phyloP scores from a whole-genome alignment of 2,888 invertebrate genomes.

The Gymnoscelis rufifasciata region DNA sequence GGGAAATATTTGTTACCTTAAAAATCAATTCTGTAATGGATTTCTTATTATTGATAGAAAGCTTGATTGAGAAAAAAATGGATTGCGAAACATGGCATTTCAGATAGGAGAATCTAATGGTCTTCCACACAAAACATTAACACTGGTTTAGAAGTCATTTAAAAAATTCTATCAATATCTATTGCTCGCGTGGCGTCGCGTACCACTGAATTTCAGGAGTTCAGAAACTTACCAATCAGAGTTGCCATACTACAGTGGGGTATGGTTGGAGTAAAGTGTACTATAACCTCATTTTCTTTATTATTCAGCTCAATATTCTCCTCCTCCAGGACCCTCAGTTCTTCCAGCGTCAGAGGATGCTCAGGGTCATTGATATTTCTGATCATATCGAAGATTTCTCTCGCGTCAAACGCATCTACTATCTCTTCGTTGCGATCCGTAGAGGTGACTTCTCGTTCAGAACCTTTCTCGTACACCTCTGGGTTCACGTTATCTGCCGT shows the following conservation, averaged over 20 bases:
- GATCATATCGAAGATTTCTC: conserved; percentile 96
- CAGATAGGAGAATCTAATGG: no score
- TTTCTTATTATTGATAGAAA: no score
- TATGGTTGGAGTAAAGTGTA: conserved; percentile 96
- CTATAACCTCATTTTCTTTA: conserved; percentile 75
- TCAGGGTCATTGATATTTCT: conserved; percentile 98
- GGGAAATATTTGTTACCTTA: no score
- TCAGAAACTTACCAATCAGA: conserved; percentile 78
- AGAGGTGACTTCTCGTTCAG: neutral
- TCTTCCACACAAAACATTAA: no score
- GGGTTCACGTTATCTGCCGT: conserved; percentile 1
- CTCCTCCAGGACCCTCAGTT: conserved; percentile 95
- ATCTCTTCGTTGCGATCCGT: neutral
- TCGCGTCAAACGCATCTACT: conserved; percentile 84
- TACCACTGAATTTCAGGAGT: no score
- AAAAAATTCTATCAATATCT: no score
- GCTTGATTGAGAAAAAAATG: no score
- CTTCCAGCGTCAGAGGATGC: conserved; percentile 96
- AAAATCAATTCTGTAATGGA: no score
- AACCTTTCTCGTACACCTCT: conserved; percentile 2
- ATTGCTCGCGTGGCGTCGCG: no score
- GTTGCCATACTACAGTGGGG: conserved; percentile 99
- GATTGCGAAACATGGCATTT: no score
- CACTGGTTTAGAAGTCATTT: no score
- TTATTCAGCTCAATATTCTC: conserved; percentile 88